Evolutionary conservation across 2,888 invertebrate species (phyloP), one percentile per base, ranked within the genome.

Genomic region (Rhagium mordax): DNA sequence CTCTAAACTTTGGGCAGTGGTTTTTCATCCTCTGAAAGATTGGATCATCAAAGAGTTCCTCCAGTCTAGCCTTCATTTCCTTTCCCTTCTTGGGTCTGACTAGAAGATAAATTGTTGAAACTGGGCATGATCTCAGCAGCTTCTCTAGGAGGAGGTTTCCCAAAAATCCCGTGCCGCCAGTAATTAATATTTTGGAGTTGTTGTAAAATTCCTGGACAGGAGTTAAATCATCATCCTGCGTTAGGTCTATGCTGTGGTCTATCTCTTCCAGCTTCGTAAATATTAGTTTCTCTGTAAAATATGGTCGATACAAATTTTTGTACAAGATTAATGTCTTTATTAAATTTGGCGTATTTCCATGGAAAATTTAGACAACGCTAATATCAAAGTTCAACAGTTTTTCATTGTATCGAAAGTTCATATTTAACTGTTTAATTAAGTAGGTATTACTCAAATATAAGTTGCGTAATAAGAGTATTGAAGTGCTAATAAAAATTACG

Each of bases 31-130:
- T 87, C 0, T 89, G 86, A 80, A 92, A 93, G 0, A 93, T 92
- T 16, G 90, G 89, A 79, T 94, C 93, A 13, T 92, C 91, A 78
- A 94, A 93, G n/a, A 94, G 89, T 78, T 92, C 91, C 8, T 92
- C 92, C 61, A 94, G 86, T 71, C 94, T 89, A 0, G 92, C 90
- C 77, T 91, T 90, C 53, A 92, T 89, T 78, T 92, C 91, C 83
- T 93, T 92, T 0, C 88, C 93, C 85, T 90, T 90, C 83, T 92
- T 92, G 24, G 88, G 84, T 57, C 92, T 86, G 20, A 92, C 87
- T 41, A 92, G 84, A 24, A 92, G 80, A 81, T 90, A 92, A 74
- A 92, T 87, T n/a, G 89, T 87, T 24, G 89, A 88, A 6, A 92
- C 82, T 3, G 10, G 3, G 48, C 92, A 92, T 15, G 89, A 88